These are phyloP conservation scores for Remorina albescens DNA, from an alignment of 2,797 vertebrate genomes.

Conservation along the genomic window DNA sequence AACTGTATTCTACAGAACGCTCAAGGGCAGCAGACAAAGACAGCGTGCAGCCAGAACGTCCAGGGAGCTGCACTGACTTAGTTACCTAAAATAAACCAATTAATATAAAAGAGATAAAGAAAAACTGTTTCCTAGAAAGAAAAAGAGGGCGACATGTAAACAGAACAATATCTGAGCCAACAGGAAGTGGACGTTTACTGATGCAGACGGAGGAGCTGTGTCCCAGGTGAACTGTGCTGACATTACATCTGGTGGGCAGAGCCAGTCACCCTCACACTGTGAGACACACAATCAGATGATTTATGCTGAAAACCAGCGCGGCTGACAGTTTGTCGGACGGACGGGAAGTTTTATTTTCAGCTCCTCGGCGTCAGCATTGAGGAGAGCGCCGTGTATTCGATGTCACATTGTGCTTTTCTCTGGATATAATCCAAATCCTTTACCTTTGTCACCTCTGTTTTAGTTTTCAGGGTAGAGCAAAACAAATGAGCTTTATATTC, in stretches of 20 bases:
- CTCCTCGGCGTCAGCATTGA: constrained; percentile 64
- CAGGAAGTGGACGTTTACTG: constrained; percentile 75
- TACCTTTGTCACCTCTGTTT: constrained; percentile 7
- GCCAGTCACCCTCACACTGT: constrained; percentile 63
- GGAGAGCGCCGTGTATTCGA: constrained; percentile 29
- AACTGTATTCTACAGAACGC: neutral
- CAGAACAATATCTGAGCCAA: constrained; percentile 24
- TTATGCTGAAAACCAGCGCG: constrained; percentile 71
- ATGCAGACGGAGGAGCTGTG: constrained; percentile 83
- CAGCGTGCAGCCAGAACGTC: neutral
- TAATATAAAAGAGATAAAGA: neutral
- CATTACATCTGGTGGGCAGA: constrained; percentile 66
- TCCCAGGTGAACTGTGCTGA: constrained; percentile 76
- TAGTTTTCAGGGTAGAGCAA: no score
- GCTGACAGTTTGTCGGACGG: constrained; percentile 67
- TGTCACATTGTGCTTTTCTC: constrained; percentile 28
- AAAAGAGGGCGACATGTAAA: constrained; percentile 13
- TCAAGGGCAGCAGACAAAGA: constrained; percentile 20
- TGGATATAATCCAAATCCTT: constrained; percentile 5
- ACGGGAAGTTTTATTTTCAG: constrained; percentile 72
- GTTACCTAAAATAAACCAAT: constrained; percentile 27
- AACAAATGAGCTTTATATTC: no score
- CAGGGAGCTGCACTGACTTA: constrained; percentile 31
- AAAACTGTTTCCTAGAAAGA: constrained; percentile 9
- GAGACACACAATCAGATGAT: constrained; percentile 74